Conservation (phyloP, 2,113 vertebrate genomes). For the Ranitomeya imitator region DNA sequence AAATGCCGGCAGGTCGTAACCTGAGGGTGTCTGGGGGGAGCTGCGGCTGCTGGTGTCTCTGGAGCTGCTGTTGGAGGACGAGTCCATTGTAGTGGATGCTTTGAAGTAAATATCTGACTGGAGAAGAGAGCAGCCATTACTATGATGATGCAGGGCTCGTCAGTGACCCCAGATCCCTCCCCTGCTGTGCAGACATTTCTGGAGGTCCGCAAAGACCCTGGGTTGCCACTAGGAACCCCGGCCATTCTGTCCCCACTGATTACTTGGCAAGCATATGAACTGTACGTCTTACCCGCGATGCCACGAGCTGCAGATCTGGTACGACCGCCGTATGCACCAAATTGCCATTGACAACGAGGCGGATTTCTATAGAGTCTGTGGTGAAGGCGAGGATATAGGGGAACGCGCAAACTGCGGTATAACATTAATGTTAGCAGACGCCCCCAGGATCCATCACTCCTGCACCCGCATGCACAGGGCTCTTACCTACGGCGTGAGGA, state of each 20-base stretch:
- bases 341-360: slow-evolving; percentile 96
- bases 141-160: not conserved
- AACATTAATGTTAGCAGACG: not conserved
- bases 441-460: not conserved
- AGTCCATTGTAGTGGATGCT: slow-evolving; percentile 81
- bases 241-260: not conserved
- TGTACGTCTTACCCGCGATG: slow-evolving; percentile 85
- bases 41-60: slow-evolving; percentile 85
- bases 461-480: not conserved
- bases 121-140: slow-evolving; percentile 60
- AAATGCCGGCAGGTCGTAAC: slow-evolving; percentile 83
- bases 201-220: no score
- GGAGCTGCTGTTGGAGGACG: slow-evolving; percentile 86
- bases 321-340: slow-evolving; percentile 96
- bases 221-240: not conserved
- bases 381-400: slow-evolving; percentile 98
- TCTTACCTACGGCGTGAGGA: slow-evolving; percentile 91
- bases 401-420: slow-evolving; percentile 89
- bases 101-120: slow-evolving; percentile 98
- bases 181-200: no score
- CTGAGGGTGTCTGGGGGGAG: slow-evolving; percentile 89
- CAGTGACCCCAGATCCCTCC: no score
- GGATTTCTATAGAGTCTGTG: slow-evolving; percentile 95
- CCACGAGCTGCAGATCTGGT: slow-evolving; percentile 89
- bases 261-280: no score